Evolutionary conservation across 2,888 invertebrate species (phyloP), one percentile per base, ranked within the genome.

Genomic region (Clusia tigrina): DNA sequence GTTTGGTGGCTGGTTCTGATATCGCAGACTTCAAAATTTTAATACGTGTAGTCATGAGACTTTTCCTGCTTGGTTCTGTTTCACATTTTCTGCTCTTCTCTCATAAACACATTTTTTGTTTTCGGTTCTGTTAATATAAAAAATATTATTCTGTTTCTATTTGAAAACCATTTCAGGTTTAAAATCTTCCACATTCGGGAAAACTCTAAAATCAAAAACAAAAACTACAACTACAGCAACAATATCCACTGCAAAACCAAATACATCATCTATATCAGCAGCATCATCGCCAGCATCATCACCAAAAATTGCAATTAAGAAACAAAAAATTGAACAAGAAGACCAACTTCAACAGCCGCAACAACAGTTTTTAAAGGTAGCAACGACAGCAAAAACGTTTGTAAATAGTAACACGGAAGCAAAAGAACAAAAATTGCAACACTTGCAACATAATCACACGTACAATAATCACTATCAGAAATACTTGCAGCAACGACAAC

Each of bases 101-200:
- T n/a, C n/a, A n/a, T n/a, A n/a, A n/a, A n/a, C n/a, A n/a, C n/a
- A n/a, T n/a, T n/a, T n/a, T n/a, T n/a, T n/a, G n/a, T n/a, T n/a
- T n/a, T n/a, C n/a, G n/a, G n/a, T n/a, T n/a, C n/a, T n/a, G n/a
- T n/a, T n/a, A n/a, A n/a, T n/a, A n/a, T n/a, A n/a, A n/a, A n/a
- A n/a, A n/a, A n/a, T n/a, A n/a, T n/a, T n/a, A n/a, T n/a, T n/a
- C n/a, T n/a, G n/a, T n/a, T n/a, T n/a, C n/a, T n/a, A 9, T 32
- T 32, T 32, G 37, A 58, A 10, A 48, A 64, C 46, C 15, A 52
- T 68, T 62, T 5, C 63, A 81, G 82, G 82, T 81, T 67, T 81
- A 66, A 81, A 72, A 66, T 72, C 73, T 66, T 73, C 80, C 59
- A 82, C 79, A 65, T 80, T 80, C 73, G 81, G 79, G 67, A 80